These are phyloP conservation scores for Hypotaenidia philippensis DNA, from an alignment of 2,797 vertebrate species.

Conservation along the genomic window DNA sequence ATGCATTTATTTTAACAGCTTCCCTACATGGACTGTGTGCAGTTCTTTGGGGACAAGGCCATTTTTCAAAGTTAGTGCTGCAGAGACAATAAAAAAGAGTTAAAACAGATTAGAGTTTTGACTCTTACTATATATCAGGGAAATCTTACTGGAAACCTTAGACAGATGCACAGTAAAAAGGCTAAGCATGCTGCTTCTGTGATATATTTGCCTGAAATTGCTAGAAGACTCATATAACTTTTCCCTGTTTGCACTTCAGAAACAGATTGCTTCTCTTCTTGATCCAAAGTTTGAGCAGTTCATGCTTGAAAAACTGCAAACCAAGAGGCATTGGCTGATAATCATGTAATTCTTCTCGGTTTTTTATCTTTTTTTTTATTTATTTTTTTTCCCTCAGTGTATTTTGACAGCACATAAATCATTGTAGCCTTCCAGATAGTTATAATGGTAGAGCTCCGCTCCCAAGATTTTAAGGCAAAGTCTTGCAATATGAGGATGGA, in stretches of 20 bases:
- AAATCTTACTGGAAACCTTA: slow-evolving; percentile 68
- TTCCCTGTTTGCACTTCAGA: slow-evolving; percentile 47
- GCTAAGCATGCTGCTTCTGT: slow-evolving; percentile 73
- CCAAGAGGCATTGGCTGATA: slow-evolving; percentile 24
- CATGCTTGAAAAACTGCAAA: slow-evolving; percentile 49
- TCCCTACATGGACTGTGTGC: slow-evolving; percentile 35
- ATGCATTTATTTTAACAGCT: slow-evolving; percentile 67
- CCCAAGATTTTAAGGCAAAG: slow-evolving; percentile 26
- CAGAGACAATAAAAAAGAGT: slow-evolving; percentile 72
- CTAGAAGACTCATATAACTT: slow-evolving; percentile 69
- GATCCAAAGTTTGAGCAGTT: slow-evolving; percentile 41
- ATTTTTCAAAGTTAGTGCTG: slow-evolving; percentile 72
- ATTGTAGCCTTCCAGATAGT: not conserved
- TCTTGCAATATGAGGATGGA: not conserved
- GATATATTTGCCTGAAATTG: slow-evolving; percentile 75
- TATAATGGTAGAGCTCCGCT: not conserved
- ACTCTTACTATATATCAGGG: slow-evolving; percentile 69
- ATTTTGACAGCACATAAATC: slow-evolving; percentile 48
- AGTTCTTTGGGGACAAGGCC: slow-evolving; percentile 61
- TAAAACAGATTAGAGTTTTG: slow-evolving; percentile 73
- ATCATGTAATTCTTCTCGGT: not conserved
- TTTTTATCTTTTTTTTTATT: not conserved
- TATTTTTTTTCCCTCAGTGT: not conserved
- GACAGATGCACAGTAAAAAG: slow-evolving; percentile 73
- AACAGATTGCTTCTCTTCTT: slow-evolving; percentile 52